Evolutionary conservation across 2,888 invertebrate genomes (phyloP), one percentile per base, ranked within the genome.

Genomic region (Sphaeridia pumilis): DNA sequence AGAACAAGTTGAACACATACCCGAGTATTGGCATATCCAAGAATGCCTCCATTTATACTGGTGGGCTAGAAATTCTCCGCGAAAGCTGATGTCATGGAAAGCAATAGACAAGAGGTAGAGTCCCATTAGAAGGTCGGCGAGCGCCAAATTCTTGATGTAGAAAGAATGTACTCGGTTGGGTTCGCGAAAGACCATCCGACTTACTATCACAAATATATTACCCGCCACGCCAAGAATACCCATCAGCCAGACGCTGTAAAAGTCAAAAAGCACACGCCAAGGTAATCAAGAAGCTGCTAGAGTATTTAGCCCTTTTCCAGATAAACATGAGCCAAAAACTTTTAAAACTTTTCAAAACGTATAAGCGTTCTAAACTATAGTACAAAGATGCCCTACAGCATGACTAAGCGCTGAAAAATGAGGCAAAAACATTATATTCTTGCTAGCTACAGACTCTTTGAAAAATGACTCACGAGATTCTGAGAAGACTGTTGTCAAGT

Each of bases 201-300:
- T 77, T 5, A 77, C 68, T 21, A 78, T 68, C 1, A 78, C 80
- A 22, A 77, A 67, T 10, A 75, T 55, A 67, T 80, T 80, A 14
- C 79, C 80, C 4, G 73, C 70, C 52, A 77, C 75, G 10, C 78
- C 78, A 34, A 78, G 68, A 2, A 74, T 66, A 5, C 76, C 78
- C 73, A 80, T 78, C 3, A 78, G 68, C 80, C 80, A 80, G 24
- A 80, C 79, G 60, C 77, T 76, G 64, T n/a, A n/a, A n/a, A n/a
- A n/a, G n/a, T n/a, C n/a, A n/a, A n/a, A n/a, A n/a, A n/a, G n/a
- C n/a, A n/a, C n/a, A n/a, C n/a, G n/a, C n/a, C n/a, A n/a, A n/a
- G n/a, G n/a, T n/a, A n/a, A n/a, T n/a, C n/a, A n/a, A n/a, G n/a
- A n/a, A n/a, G n/a, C n/a, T n/a, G n/a, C n/a, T n/a, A n/a, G n/a